These are phyloP conservation scores for Metridium senile DNA, from an alignment of 92 coral and sea anemone species.

Conservation along the genomic window DNA sequence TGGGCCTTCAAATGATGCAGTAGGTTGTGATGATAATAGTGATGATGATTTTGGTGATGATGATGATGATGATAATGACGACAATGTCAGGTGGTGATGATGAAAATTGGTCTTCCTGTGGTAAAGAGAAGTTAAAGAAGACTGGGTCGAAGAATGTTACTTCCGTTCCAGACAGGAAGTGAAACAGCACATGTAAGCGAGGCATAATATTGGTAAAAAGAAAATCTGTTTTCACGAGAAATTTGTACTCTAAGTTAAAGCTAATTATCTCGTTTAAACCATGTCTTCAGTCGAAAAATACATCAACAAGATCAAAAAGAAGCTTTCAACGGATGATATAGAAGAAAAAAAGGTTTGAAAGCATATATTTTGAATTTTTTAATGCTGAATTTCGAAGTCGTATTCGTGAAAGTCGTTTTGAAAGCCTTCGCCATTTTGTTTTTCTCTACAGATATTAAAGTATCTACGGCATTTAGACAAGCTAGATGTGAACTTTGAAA, in stretches of 20 bases:
- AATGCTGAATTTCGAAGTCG: background rate
- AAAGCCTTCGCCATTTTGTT: no score
- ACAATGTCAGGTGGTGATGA: no score
- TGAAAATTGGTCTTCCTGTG: constrained; percentile 34
- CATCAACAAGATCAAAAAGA: constrained; percentile 81
- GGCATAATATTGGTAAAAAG: constrained; percentile 17
- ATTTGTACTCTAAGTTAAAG: background rate
- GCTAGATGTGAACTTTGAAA: constrained; percentile 68
- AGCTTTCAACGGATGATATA: constrained; percentile 59
- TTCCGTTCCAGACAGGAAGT: constrained; percentile 29
- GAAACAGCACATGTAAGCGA: constrained; percentile 12
- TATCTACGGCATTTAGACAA: constrained; percentile 78
- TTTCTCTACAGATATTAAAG: constrained; percentile 61
- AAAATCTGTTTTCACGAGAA: constrained; percentile 9
- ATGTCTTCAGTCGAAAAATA: constrained; percentile 74
- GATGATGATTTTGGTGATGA: no score
- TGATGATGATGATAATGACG: no score
- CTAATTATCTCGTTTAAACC: background rate
- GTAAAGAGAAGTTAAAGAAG: background rate
- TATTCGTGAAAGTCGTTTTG: no score
- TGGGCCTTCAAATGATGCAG: no score
- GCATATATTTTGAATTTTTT: background rate
- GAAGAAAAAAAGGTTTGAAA: constrained; percentile 78
- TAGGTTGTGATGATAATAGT: no score
- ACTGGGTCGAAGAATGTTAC: constrained; percentile 1